These are phyloP conservation scores for Passer montanus DNA, from an alignment of 2,113 vertebrate genomes.

Conservation along the genomic window DNA sequence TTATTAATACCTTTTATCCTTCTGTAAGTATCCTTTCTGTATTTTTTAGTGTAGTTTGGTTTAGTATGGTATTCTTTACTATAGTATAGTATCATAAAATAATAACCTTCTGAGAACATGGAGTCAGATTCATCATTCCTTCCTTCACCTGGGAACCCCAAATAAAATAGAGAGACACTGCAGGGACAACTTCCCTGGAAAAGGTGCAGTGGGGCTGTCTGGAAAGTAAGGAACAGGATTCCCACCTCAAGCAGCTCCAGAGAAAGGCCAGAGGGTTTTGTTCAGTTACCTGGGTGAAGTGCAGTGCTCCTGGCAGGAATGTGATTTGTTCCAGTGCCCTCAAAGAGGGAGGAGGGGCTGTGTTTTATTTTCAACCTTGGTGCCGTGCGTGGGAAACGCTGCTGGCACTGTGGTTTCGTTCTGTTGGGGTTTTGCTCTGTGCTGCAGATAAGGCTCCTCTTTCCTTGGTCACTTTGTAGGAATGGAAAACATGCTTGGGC, in stretches of 20 bases:
- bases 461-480: neutral
- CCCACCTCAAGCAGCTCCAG: neutral
- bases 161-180: neutral
- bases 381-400: neutral
- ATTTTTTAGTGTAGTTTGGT: too few relatives aligned
- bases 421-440: neutral
- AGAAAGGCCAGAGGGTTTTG: neutral
- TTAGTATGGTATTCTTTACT: too few relatives aligned
- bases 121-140: too few relatives aligned
- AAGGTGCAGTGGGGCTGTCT: neutral
- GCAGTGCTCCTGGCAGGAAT: neutral
- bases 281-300: neutral
- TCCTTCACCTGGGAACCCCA: too few relatives aligned
- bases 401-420: neutral
- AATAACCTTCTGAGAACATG: too few relatives aligned
- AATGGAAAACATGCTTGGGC: conserved; percentile 1
- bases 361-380: neutral
- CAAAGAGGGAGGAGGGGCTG: neutral
- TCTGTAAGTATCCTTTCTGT: too few relatives aligned
- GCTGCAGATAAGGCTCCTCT: neutral
- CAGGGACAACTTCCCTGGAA: neutral
- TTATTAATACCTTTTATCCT: too few relatives aligned
- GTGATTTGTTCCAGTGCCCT: neutral
- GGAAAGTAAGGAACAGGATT: neutral
- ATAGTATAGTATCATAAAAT: too few relatives aligned